phyloP scores from a whole-genome alignment of 2,888 invertebrate genomes.

The Andricus quercusramuli region DNA sequence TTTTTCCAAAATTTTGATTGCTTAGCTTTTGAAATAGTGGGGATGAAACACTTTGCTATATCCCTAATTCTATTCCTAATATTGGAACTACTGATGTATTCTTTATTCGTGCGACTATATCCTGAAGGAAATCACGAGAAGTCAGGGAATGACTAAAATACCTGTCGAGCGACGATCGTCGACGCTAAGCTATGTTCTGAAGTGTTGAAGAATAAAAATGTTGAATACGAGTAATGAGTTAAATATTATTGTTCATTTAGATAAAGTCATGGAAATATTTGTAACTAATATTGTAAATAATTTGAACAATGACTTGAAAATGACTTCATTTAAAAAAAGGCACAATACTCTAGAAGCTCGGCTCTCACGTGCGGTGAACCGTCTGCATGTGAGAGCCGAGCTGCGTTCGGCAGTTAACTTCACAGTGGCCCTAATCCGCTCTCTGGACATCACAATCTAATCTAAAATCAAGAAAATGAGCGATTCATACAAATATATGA shows the following conservation, averaged over 20 bases:
- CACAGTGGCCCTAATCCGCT: no score
- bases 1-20: not conserved
- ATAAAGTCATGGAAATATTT: not conserved
- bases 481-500: not conserved
- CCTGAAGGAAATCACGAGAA: conserved; percentile 11
- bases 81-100: conserved; percentile 3
- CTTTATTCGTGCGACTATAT: conserved; percentile 37
- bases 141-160: conserved; percentile 65
- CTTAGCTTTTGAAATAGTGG: not conserved
- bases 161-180: conserved; percentile 69
- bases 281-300: no score
- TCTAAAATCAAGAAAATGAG: not conserved
- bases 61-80: conserved; percentile 35
- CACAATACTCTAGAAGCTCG: not conserved
- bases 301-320: not conserved
- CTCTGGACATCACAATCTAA: conserved; percentile 12
- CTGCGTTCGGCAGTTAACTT: no score
- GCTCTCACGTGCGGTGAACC: no score
- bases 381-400: no score
- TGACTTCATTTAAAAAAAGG: not conserved
- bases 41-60: not conserved
- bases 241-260: not conserved
- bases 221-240: conserved; percentile 17
- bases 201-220: conserved; percentile 41
- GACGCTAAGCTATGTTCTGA: conserved; percentile 60